phyloP scores from a whole-genome alignment of 2,888 invertebrate genomes.

The Amphimallon solstitiale region DNA sequence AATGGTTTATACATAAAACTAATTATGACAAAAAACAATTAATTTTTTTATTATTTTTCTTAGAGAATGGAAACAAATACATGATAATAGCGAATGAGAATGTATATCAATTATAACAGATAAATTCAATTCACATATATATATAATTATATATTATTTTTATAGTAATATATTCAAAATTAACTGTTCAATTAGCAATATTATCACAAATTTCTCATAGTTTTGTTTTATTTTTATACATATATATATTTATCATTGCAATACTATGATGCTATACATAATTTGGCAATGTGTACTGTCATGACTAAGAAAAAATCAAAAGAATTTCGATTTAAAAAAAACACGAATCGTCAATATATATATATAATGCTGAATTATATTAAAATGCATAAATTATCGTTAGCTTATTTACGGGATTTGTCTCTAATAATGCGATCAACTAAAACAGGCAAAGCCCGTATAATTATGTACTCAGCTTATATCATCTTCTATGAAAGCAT shows the following conservation, averaged over 20 bases:
- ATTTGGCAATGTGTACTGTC: slow-evolving; percentile 28
- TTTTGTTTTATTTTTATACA: slow-evolving; percentile 10
- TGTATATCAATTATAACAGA: slow-evolving; percentile 19
- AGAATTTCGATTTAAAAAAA: too few relatives aligned
- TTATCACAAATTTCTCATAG: slow-evolving; percentile 34
- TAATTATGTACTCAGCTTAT: too few relatives aligned
- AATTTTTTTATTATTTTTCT: background rate
- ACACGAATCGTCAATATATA: too few relatives aligned
- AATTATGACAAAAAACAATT: background rate
- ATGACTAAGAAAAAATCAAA: slow-evolving; percentile 1
- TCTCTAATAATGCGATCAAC: too few relatives aligned
- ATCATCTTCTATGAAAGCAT: too few relatives aligned
- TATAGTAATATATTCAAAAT: too few relatives aligned
- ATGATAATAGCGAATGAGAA: slow-evolving; percentile 1
- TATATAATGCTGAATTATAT: too few relatives aligned
- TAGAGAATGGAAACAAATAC: background rate
- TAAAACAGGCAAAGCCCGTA: too few relatives aligned
- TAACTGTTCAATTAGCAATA: slow-evolving; percentile 32
- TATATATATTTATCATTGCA: slow-evolving; percentile 20
- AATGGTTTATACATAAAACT: slow-evolving; percentile 1
- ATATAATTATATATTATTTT: slow-evolving; percentile 29
- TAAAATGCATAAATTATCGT: too few relatives aligned
- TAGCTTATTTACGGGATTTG: too few relatives aligned
- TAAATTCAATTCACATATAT: slow-evolving; percentile 29
- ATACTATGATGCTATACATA: slow-evolving; percentile 21